phyloP scores from a whole-genome alignment of 2,797 vertebrate species.

The Chelmon rostratus region DNA sequence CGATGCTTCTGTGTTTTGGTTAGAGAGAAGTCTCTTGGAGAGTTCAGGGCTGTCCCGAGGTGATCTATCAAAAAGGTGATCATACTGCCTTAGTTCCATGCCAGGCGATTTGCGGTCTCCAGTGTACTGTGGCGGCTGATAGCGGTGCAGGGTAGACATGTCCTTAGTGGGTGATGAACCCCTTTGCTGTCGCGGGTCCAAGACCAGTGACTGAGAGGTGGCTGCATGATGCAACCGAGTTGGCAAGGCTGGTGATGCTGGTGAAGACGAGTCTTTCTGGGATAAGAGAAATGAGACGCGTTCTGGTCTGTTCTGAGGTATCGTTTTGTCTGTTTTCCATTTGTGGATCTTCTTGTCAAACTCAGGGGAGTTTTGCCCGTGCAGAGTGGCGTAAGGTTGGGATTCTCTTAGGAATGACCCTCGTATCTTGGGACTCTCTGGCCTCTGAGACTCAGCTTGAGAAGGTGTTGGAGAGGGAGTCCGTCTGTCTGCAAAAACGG shows the following conservation, averaged over 20 bases:
- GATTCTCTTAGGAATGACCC: conserved; percentile 41
- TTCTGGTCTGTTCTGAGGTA: conserved; percentile 46
- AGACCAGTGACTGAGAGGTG: conserved; percentile 56
- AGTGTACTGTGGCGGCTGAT: conserved; percentile 69
- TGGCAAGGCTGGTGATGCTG: conserved; percentile 56
- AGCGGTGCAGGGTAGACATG: conserved; percentile 59
- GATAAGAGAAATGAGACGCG: conserved; percentile 43
- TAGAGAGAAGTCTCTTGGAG: conserved; percentile 34
- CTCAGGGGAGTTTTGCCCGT: conserved; percentile 38
- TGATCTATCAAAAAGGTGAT: conserved; percentile 43
- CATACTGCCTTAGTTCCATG: conserved; percentile 39
- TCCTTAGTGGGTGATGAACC: conserved; percentile 39
- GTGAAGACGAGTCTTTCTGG: conserved; percentile 39
- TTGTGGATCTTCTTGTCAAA: conserved; percentile 40
- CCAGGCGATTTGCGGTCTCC: conserved; percentile 45
- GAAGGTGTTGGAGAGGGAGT: conserved; percentile 75
- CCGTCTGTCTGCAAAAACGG: conserved; percentile 63
- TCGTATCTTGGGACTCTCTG: conserved; percentile 66
- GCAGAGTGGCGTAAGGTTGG: conserved; percentile 47
- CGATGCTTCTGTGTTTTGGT: conserved; percentile 42
- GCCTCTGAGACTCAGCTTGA: conserved; percentile 59
- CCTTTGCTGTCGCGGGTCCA: conserved; percentile 58
- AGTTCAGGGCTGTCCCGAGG: conserved; percentile 52
- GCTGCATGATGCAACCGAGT: conserved; percentile 48
- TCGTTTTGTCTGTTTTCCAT: conserved; percentile 43